A percentile compares a stretch with the other conserved stretches of the same genome.
phyloP scores from a whole-genome alignment of 2,797 vertebrate species.

The Meriones psammophilus region DNA sequence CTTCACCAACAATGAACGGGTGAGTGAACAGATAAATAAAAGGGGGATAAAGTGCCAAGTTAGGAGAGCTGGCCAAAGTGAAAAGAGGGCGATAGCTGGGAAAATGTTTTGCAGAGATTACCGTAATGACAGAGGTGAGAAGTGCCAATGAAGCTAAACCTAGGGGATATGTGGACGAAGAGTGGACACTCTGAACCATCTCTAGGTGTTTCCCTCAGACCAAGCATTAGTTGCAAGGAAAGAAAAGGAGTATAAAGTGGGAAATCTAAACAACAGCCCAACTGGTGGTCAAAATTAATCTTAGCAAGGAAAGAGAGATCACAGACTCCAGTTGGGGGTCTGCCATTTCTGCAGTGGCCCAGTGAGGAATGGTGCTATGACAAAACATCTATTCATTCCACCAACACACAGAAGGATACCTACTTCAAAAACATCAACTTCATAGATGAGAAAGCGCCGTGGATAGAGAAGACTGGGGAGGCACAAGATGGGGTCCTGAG shows the following conservation, averaged over 20 bases:
- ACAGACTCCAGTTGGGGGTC: background rate
- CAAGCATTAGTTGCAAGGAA: background rate
- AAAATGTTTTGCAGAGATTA: conserved; percentile 31
- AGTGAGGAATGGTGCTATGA: background rate
- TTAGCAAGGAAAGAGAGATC: background rate
- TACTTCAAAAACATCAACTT: background rate
- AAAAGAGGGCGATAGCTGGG: background rate
- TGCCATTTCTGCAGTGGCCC: background rate
- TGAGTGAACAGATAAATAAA: background rate
- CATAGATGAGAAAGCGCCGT: background rate
- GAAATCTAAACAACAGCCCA: background rate
- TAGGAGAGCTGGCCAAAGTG: background rate
- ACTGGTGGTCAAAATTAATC: background rate
- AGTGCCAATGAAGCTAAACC: background rate
- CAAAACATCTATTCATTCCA: background rate
- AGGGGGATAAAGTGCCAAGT: background rate
- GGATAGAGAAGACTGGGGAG: background rate
- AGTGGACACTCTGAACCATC: background rate
- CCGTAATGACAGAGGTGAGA: conserved; percentile 5
- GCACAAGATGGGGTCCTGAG: background rate
- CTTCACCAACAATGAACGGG: background rate
- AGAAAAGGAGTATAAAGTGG: background rate
- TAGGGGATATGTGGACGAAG: background rate
- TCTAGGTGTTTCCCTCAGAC: conserved; percentile 11
- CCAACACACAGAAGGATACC: background rate